These are phyloP conservation scores for Borostomias antarcticus DNA, from an alignment of 2,797 vertebrate species.

Conservation along the genomic window DNA sequence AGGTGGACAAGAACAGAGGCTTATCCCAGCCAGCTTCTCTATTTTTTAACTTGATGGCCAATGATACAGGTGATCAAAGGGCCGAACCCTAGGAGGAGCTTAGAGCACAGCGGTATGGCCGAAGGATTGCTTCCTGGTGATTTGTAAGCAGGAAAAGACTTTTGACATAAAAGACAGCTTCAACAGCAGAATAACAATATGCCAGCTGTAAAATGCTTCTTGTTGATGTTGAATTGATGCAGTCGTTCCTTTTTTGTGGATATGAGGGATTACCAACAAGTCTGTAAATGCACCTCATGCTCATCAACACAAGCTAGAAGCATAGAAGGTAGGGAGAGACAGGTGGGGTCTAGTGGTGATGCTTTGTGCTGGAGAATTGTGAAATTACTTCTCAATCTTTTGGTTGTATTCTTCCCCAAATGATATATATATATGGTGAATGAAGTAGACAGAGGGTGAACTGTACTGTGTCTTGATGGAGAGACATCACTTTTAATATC, in stretches of 20 bases:
- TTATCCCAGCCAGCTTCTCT: slow-evolving; percentile 75
- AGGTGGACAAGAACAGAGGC: slow-evolving; percentile 70
- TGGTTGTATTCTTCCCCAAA: not conserved
- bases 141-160: slow-evolving; percentile 93
- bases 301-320: too few species aligned
- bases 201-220: slow-evolving; percentile 87
- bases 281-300: too few species aligned
- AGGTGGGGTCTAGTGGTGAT: too few species aligned
- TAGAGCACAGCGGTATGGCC: slow-evolving; percentile 77
- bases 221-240: slow-evolving; percentile 84
- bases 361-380: too few species aligned
- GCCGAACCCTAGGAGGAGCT: slow-evolving; percentile 81
- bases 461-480: slow-evolving; percentile 43
- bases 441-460: slow-evolving; percentile 17
- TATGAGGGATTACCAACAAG: too few species aligned
- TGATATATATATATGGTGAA: not conserved
- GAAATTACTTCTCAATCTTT: too few species aligned
- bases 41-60: slow-evolving; percentile 83
- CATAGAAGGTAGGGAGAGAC: too few species aligned
- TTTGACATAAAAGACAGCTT: slow-evolving; percentile 91
- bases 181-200: slow-evolving; percentile 86
- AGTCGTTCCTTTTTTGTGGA: too few species aligned
- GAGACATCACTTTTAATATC: slow-evolving; percentile 67
- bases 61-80: slow-evolving; percentile 89
- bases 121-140: slow-evolving; percentile 85